These are phyloP conservation scores for Phylloscopus collybita DNA, from an alignment of 2,797 vertebrate species.

Conservation along the genomic window DNA sequence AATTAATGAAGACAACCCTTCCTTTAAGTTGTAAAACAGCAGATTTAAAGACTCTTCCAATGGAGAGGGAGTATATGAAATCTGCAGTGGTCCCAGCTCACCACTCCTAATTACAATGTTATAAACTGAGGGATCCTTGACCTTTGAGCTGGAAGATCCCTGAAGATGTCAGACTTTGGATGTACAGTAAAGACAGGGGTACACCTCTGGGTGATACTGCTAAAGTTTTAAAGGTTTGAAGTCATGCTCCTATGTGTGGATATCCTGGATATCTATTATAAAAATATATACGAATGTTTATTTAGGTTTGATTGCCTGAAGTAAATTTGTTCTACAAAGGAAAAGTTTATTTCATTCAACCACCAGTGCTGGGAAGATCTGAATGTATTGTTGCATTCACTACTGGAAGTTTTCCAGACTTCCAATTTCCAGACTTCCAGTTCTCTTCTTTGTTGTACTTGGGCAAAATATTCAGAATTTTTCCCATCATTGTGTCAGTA, in stretches of 20 bases:
- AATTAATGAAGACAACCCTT: slow-evolving; percentile 76
- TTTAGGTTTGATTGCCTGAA: neutral
- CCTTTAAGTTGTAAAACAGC: slow-evolving; percentile 72
- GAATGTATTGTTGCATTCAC: neutral
- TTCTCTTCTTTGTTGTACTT: neutral
- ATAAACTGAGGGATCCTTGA: slow-evolving; percentile 71
- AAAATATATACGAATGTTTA: neutral
- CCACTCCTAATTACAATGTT: slow-evolving; percentile 73
- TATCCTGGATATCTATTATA: neutral
- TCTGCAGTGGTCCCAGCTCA: slow-evolving; percentile 70
- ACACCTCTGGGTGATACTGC: neutral
- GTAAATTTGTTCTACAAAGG: neutral
- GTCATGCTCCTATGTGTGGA: accelerated
- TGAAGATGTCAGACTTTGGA: slow-evolving; percentile 3
- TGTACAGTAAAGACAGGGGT: neutral
- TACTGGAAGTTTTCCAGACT: neutral
- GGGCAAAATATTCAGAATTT: neutral
- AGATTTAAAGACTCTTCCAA: slow-evolving; percentile 81
- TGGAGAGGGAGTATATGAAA: slow-evolving; percentile 75
- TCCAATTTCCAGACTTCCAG: neutral
- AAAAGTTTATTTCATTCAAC: neutral
- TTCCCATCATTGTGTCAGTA: neutral
- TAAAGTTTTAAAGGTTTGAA: neutral
- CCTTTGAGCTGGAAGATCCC: slow-evolving; percentile 44
- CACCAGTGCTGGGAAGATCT: neutral